Percentiles rank a stretch among this genome's conserved stretches.
Evolutionary conservation across 2,113 vertebrate genomes (phyloP).

Genomic region (Pan paniscus): DNA sequence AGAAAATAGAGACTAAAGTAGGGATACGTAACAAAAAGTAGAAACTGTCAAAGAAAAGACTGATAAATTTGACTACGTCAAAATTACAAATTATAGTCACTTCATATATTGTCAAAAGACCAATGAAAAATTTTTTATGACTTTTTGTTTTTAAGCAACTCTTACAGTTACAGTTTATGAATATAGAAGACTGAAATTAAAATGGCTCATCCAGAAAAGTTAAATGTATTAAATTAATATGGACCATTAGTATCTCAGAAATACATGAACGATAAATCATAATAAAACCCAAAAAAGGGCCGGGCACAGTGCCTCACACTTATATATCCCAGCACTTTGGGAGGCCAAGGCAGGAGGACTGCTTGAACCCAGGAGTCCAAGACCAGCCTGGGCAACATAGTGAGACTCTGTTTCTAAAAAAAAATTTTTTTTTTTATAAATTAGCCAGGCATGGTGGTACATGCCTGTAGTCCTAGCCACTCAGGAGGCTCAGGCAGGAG

Average conservation of each 20-base stretch:
- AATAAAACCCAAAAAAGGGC: not conserved
- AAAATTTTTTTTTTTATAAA: no score
- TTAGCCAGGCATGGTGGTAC: no score
- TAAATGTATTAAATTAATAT: conserved; percentile 21
- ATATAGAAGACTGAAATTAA: not conserved
- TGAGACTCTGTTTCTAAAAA: no score
- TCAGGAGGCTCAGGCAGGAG: no score
- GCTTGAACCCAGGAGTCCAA: no score
- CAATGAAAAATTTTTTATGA: not conserved
- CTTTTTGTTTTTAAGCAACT: not conserved
- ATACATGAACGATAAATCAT: not conserved
- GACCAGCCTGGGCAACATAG: no score
- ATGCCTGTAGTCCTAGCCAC: no score
- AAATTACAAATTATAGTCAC: not conserved
- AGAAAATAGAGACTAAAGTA: conserved; percentile 8
- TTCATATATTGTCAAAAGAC: not conserved
- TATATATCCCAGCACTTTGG: no score
- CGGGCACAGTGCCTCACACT: no score
- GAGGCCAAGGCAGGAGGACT: no score
- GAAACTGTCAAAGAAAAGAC: not conserved
- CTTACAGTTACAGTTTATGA: not conserved
- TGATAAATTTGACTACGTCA: not conserved
- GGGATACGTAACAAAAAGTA: not conserved
- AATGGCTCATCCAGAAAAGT: not conserved
- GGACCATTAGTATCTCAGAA: not conserved